Evolutionary conservation across 2,113 vertebrate genomes (phyloP).

Genomic region (Hippocampus abdominalis): DNA sequence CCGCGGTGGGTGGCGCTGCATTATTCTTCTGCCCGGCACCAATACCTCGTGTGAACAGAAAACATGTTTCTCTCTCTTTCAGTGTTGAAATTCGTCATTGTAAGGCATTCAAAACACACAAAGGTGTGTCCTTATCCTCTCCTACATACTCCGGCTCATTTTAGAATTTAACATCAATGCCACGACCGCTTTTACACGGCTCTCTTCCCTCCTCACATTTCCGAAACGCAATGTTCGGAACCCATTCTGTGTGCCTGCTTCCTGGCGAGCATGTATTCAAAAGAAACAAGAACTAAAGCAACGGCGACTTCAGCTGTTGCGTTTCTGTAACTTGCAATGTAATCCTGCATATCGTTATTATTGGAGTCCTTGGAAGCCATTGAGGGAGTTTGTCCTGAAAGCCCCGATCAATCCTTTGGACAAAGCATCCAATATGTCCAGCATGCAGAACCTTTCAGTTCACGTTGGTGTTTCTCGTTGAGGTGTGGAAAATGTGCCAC

Average conservation of each 20-base stretch:
- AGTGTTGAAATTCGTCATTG: slow-evolving; percentile 24
- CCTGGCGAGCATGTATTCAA: no score
- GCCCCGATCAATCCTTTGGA: not conserved
- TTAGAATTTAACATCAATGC: not conserved
- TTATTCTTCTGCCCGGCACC: slow-evolving; percentile 37
- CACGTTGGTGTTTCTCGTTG: no score
- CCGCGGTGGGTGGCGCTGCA: slow-evolving; percentile 59
- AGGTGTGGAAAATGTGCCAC: no score
- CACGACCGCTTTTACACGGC: not conserved
- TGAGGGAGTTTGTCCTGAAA: not conserved
- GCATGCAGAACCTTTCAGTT: no score
- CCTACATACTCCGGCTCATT: not conserved
- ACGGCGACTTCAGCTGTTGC: no score
- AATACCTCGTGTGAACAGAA: slow-evolving; percentile 24
- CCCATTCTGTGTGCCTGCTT: slow-evolving; percentile 30
- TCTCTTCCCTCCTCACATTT: slow-evolving; percentile 46
- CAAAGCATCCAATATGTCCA: not conserved
- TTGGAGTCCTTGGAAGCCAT: not conserved
- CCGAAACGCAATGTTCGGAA: slow-evolving; percentile 46
- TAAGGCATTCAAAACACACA: slow-evolving; percentile 48
- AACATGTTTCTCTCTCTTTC: slow-evolving; percentile 43
- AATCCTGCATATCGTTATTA: no score
- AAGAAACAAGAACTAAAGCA: no score
- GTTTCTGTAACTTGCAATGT: no score
- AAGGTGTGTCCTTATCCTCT: slow-evolving; percentile 34